These are phyloP conservation scores for Enhydra lutris DNA, from an alignment of 2,113 vertebrate genomes.

Conservation along the genomic window DNA sequence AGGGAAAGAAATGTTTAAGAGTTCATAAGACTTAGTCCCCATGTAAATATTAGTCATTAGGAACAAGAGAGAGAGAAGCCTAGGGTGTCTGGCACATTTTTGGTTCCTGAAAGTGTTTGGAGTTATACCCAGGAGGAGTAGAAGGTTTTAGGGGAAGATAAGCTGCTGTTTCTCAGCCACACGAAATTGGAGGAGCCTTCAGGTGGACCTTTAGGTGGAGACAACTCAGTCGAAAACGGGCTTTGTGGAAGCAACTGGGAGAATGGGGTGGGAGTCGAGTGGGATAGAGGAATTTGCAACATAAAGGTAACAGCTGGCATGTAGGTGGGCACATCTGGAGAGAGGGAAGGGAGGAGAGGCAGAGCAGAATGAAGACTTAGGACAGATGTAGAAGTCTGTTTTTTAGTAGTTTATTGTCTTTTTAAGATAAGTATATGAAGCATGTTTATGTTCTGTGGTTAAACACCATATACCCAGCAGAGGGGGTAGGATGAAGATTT, in stretches of 20 bases:
- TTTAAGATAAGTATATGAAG: neutral
- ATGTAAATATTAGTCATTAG: neutral
- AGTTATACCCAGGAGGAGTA: neutral
- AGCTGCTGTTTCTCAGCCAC: fast-evolving
- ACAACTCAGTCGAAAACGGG: too few species aligned
- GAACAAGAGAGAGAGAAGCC: neutral
- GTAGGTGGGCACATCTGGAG: neutral
- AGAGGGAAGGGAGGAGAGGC: neutral
- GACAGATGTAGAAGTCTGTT: neutral
- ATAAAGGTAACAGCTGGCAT: neutral
- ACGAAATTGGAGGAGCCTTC: neutral
- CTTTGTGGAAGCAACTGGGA: neutral
- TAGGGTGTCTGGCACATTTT: neutral
- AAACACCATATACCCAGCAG: neutral
- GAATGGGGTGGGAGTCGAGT: neutral
- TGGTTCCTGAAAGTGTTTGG: neutral
- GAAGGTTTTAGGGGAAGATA: neutral
- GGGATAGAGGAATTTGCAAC: neutral
- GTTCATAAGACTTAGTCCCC: too few species aligned
- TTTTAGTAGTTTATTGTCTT: neutral
- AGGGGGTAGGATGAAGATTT: neutral
- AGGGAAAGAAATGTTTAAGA: neutral
- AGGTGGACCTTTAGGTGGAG: neutral
- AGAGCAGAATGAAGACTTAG: too few species aligned
- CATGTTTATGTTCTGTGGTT: too few species aligned